Evolutionary conservation across 1,140 invertebrate genomes (phyloP), one percentile per base, ranked within the genome.

Genomic region (Saccostrea echinata): DNA sequence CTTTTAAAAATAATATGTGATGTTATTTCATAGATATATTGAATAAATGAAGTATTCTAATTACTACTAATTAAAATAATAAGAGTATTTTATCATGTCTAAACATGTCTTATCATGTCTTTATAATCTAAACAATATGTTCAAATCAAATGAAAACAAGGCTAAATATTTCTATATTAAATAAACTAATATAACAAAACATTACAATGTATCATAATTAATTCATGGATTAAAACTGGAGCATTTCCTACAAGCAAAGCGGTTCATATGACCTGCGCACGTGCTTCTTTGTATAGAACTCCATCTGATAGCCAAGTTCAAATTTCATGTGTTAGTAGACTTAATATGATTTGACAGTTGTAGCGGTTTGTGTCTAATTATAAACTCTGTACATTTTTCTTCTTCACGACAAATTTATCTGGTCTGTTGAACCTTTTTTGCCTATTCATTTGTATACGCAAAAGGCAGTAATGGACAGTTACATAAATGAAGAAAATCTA

Each of bases 341-440:
- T n/a, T 76, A 16, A 76, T 76, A 11, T 16, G 27, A 33, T 30
- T 76, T 76, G 68, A 76, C 68, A 76, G 68, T 33, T 76, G 68
- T 76, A 30, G 68, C 68, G 24, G 24, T 76, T 16, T 76, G 30
- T 76, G 30, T 76, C 68, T 76, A 76, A 76, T 33, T 76, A 76
- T 76, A 76, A 76, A 33, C 68, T 13, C 11, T 76, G 68, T 27
- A 76, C 68, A 76, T 76, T 76, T 76, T 30, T 76, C 68, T 76
- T 76, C 68, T 76, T 76, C 68, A 76, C 24, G 68, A 76, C 68
- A 33, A 76, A 76, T 30, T 43, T 43, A 43, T 43, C 43, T 43
- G 43, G 43, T 43, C 43, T 43, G 43, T 9, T 33, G 55, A 76
- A 76, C 68, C 24, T 21, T n/a, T 30, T 76, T 76, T 76, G 27